phyloP scores from a whole-genome alignment of 2,797 vertebrate species.

The Gastrophryne carolinensis region DNA sequence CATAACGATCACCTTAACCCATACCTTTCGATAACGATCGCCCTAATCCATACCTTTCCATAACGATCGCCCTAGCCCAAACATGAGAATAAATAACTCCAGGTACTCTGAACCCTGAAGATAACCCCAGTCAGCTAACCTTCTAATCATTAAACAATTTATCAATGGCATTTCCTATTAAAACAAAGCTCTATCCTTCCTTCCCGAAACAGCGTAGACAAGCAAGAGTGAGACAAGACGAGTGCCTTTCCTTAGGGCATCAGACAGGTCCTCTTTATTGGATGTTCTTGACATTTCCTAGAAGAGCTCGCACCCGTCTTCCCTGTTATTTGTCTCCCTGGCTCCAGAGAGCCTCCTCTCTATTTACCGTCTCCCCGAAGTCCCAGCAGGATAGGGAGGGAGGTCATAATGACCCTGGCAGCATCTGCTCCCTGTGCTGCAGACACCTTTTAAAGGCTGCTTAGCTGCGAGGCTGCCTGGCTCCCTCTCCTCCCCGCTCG shows the following conservation, averaged over 20 bases:
- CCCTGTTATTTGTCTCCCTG: background rate
- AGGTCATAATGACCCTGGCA: background rate
- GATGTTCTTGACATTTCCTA: background rate
- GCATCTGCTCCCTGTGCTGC: conserved; percentile 12
- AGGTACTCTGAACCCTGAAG: too few relatives aligned
- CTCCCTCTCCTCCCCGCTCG: conserved; percentile 46
- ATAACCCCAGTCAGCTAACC: too few relatives aligned
- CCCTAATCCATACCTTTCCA: too few relatives aligned
- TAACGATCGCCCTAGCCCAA: too few relatives aligned
- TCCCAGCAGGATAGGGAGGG: background rate
- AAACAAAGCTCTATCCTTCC: too few relatives aligned
- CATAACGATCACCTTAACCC: too few relatives aligned
- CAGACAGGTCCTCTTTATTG: background rate
- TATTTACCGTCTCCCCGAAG: background rate
- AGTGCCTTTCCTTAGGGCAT: background rate
- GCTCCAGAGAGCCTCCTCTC: background rate
- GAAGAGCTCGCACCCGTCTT: background rate
- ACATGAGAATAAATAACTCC: too few relatives aligned
- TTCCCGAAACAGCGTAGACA: too few relatives aligned
- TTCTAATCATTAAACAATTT: too few relatives aligned
- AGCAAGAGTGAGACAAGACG: too few relatives aligned
- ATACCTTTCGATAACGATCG: too few relatives aligned
- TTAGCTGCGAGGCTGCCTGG: background rate
- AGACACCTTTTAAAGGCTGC: conserved; percentile 4
- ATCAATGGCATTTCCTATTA: too few relatives aligned